phyloP scores from a whole-genome alignment of 2,113 vertebrate genomes.

The Colinus virginianus region DNA sequence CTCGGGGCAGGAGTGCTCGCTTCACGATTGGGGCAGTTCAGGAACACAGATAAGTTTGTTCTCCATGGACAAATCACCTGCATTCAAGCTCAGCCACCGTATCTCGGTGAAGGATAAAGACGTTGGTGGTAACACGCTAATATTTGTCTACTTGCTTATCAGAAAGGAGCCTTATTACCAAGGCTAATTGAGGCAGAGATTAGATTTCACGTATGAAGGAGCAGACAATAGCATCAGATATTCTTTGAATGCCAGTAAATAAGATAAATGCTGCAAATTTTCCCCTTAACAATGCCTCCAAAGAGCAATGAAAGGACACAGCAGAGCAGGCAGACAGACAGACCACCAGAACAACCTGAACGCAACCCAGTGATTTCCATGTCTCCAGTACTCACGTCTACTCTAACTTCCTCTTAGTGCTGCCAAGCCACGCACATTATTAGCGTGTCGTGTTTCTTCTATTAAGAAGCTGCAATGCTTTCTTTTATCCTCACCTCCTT shows the following conservation, averaged over 20 bases:
- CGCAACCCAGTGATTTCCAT: not conserved
- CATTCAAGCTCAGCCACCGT: not conserved
- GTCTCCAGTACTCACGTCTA: not conserved
- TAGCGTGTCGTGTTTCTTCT: not conserved
- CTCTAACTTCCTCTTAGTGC: not conserved
- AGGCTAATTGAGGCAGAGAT: conserved; percentile 49
- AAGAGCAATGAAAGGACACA: not conserved
- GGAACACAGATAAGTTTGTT: not conserved
- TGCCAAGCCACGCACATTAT: not conserved
- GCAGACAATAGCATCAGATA: not conserved
- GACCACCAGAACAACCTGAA: not conserved
- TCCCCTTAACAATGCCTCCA: not conserved
- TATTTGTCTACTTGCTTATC: not conserved
- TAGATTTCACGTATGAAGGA: not conserved
- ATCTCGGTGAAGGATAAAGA: conserved; percentile 8
- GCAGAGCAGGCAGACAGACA: not conserved
- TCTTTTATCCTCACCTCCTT: not conserved
- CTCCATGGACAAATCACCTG: conserved; percentile 15
- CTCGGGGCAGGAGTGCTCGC: not conserved
- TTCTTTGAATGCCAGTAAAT: not conserved
- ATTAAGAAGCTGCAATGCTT: not conserved
- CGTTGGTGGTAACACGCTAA: not conserved
- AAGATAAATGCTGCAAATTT: not conserved
- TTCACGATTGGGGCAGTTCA: not conserved
- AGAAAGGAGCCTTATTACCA: conserved; percentile 8